Evolutionary conservation across 2,113 vertebrate species (phyloP), one percentile per base, ranked within the genome.

Genomic region (Chaetops frenatus): DNA sequence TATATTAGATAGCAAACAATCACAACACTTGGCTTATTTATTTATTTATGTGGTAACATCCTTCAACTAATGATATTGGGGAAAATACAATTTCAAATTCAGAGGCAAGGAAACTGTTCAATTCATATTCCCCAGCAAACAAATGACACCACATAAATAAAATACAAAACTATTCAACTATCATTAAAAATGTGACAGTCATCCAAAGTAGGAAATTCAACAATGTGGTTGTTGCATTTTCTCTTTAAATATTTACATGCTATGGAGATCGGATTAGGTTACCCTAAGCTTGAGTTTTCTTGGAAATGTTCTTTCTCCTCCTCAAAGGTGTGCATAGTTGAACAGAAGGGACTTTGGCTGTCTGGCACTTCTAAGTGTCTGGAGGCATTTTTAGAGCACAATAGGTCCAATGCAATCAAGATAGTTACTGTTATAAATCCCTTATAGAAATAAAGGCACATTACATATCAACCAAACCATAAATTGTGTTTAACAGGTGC

Each of bases 111-210:
- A 86, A 95, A 87, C 69, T 0, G 0, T 94, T 92, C 89, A 87
- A 95, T 92, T 92, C 92, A 27, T 71, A 94, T 89, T 95, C 60
- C 44, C 80, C 51, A 53, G 77, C 86, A 95, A 96, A 95, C 91
- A 97, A 97, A 94, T 95, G 86, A 94, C 40, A 96, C 81, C 93
- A 94, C 92, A 96, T 97, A 96, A 96, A 97, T 97, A 96, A 97
- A 97, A 97, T 90, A 97, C 93, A 94, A 92, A 97, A 96, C 95
- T 74, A 96, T 95, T 93, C 92, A 88, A 86, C 85, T 93, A 71
- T 62, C 96, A 96, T 95, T 96, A 95, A 95, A 97, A 97, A 94
- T 88, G 91, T 96, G 95, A 94, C 83, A 95, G 65, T 56, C 91
- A 84, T 93, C 82, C 72, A 88, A 93, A 90, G 60, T 1, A 86